These are phyloP conservation scores for Dufourea novaeangliae DNA, from an alignment of 1,140 invertebrate genomes.

Conservation along the genomic window DNA sequence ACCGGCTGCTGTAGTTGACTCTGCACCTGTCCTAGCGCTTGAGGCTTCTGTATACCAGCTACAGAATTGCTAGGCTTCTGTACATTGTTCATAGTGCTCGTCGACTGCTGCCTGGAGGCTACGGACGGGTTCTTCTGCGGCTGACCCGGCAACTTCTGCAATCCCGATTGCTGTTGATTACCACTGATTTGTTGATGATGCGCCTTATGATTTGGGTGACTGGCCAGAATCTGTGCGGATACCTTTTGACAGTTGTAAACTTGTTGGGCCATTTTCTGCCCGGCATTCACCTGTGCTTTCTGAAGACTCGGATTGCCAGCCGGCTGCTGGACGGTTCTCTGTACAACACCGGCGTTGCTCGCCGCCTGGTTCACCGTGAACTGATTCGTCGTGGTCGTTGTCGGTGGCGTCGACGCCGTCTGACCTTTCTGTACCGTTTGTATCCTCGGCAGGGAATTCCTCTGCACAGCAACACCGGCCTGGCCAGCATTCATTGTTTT, in stretches of 20 bases:
- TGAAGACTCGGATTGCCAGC: conserved; percentile 48
- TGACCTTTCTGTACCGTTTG: conserved; percentile 55
- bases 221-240: conserved; percentile 38
- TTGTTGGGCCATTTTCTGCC: conserved; percentile 58
- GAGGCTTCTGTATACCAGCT: conserved; percentile 71
- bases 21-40: conserved; percentile 56
- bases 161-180: conserved; percentile 54
- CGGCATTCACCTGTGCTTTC: conserved; percentile 54
- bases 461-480: conserved; percentile 47
- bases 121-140: conserved; percentile 57
- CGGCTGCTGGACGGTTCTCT: conserved; percentile 65
- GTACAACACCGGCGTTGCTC: conserved; percentile 68
- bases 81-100: conserved; percentile 56
- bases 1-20: conserved; percentile 49
- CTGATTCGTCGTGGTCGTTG: conserved; percentile 56
- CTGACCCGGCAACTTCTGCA: conserved; percentile 65
- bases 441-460: conserved; percentile 62
- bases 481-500: conserved; percentile 61
- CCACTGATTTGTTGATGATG: conserved; percentile 53
- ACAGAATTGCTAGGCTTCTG: conserved; percentile 76
- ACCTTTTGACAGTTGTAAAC: conserved; percentile 69
- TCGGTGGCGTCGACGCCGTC: conserved; percentile 55
- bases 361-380: conserved; percentile 68
- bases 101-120: conserved; percentile 54
- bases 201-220: conserved; percentile 69